phyloP scores from a whole-genome alignment of 2,113 vertebrate genomes.

The Cynocephalus volans region DNA sequence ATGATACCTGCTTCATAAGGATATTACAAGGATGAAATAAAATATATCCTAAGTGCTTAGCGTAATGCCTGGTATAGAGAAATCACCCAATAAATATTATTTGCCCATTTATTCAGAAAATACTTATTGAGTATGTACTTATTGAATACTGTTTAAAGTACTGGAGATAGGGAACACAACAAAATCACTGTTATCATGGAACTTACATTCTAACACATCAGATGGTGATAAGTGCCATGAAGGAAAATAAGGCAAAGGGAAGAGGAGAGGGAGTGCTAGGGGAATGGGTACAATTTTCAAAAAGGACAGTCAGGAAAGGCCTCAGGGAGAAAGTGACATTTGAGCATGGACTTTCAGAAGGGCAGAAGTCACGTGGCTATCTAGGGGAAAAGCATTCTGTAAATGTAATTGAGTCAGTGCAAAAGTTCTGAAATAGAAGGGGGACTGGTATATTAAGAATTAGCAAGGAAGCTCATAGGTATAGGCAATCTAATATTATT shows the following conservation, averaged over 20 bases:
- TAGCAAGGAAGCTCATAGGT: neutral
- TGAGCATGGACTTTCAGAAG: neutral
- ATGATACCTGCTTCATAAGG: neutral
- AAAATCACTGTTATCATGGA: neutral
- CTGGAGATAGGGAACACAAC: neutral
- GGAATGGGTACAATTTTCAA: neutral
- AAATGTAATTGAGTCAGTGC: neutral
- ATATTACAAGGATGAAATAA: slow-evolving; percentile 28
- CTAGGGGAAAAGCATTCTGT: neutral
- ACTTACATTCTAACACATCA: neutral
- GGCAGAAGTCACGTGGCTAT: neutral
- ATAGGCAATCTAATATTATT: neutral
- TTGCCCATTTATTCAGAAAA: slow-evolving; percentile 44
- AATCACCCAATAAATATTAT: slow-evolving; percentile 5
- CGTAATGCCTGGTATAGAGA: neutral
- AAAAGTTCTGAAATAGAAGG: neutral
- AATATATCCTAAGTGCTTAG: neutral
- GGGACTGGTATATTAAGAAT: neutral
- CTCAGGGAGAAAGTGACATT: neutral
- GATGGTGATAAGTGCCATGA: neutral
- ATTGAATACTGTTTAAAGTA: neutral
- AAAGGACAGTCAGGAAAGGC: neutral
- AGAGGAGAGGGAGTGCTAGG: neutral
- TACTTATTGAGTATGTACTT: neutral
- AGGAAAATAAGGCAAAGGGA: neutral